A percentile compares a stretch with the other conserved stretches of the same genome.
phyloP scores from a whole-genome alignment of 2,797 vertebrate species.

The Glossophaga mutica region DNA sequence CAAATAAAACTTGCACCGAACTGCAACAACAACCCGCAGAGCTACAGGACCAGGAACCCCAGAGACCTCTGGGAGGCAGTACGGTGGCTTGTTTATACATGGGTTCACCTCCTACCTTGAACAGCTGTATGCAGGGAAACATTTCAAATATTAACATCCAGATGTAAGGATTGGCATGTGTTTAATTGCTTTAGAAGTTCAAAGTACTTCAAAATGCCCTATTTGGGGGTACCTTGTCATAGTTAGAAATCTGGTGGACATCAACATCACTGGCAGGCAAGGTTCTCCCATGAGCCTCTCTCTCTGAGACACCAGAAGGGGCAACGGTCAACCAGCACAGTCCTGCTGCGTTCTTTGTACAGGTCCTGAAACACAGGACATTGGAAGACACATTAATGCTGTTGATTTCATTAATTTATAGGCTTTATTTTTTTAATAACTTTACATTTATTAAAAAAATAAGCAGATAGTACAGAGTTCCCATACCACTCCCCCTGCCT shows the following conservation, averaged over 20 bases:
- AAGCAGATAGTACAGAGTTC: not conserved
- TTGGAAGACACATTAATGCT: not conserved
- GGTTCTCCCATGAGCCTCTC: not conserved
- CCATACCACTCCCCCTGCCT: not conserved
- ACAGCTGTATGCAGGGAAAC: not conserved
- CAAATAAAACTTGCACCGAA: not conserved
- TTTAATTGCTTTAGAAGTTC: not conserved
- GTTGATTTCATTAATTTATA: not conserved
- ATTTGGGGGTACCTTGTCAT: not conserved
- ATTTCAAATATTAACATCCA: not conserved
- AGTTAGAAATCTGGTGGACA: not conserved
- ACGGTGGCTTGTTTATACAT: not conserved
- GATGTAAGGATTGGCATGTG: not conserved
- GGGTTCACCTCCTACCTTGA: not conserved
- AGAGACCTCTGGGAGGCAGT: not conserved
- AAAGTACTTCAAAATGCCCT: not conserved
- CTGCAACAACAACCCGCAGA: not conserved
- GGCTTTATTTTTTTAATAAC: not conserved
- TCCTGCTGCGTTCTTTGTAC: not conserved
- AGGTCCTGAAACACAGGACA: not conserved
- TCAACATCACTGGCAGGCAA: not conserved
- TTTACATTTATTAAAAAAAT: not conserved
- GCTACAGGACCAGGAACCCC: not conserved
- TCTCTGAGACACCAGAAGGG: not conserved
- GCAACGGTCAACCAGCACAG: not conserved